Evolutionary conservation across 2,888 invertebrate genomes (phyloP).

Genomic region (Tenodera sinensis): DNA sequence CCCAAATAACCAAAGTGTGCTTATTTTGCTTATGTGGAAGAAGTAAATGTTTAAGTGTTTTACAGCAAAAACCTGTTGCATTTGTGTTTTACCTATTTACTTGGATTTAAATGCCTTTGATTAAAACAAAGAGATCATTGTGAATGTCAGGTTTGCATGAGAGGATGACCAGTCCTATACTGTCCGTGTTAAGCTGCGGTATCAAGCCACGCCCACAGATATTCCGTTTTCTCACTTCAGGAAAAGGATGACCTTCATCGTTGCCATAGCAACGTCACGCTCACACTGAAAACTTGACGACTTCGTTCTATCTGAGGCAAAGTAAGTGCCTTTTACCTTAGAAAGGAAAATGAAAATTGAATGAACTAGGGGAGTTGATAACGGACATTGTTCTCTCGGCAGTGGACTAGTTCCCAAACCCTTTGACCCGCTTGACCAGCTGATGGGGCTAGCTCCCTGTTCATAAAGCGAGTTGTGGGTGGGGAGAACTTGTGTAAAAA

Average conservation of each 20-base stretch:
- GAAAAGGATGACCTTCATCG: background rate
- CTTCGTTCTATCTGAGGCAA: background rate
- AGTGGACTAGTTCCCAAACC: background rate
- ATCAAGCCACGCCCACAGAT: background rate
- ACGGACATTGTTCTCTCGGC: background rate
- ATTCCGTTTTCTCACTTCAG: background rate
- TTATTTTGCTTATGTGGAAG: too few relatives aligned
- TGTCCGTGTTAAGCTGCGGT: background rate
- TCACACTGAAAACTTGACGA: background rate
- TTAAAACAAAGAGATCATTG: too few relatives aligned
- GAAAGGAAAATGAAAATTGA: background rate
- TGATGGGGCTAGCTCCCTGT: background rate
- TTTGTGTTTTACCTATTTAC: too few relatives aligned
- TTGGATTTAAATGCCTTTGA: too few relatives aligned
- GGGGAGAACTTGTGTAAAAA: background rate
- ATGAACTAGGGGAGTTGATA: background rate
- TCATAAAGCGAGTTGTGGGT: background rate
- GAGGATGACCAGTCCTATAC: background rate
- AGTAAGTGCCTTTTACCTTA: background rate
- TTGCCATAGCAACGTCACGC: background rate
- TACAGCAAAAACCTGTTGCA: too few relatives aligned
- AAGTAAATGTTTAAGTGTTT: too few relatives aligned
- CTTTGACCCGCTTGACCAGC: background rate
- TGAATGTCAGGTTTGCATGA: too few relatives aligned
- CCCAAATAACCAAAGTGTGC: too few relatives aligned